Base-by-base conservation (phyloP, 2,113 vertebrate species). In the Noctilio leporinus region DNA sequence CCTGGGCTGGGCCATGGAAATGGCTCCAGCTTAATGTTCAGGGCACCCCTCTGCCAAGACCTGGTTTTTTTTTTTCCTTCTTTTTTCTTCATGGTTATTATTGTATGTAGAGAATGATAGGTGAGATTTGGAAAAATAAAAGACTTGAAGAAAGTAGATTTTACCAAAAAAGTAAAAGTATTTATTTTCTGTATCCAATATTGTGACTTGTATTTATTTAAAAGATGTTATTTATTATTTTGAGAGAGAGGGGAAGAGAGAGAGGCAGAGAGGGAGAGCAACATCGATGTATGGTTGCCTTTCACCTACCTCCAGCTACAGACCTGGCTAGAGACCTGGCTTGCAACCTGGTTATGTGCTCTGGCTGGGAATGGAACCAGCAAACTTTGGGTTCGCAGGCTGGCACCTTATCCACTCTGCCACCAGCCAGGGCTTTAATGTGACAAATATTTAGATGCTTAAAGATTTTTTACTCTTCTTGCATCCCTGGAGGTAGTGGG, bases 51-150 rank as follows among this genome's bases (percentile, higher is more conserved):
- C 59, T 85, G 67, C 59, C 82, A 82, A 92, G 28, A 10, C 26
- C 30, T 70, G 7, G 35, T 30, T 82, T 49, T 30, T 30, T 16
- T 47, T 4, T 28, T 8, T 20, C n/a, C 10, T 43, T 5, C 26
- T 14, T 87, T 24, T 86, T 69, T 49, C 19, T n/a, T 33, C 4
- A 14, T 26, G 45, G 40, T 30, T 51, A 16, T 90, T 70, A 43
- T 11, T 64, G 7, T 47, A 65, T 85, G 9, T 64, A 65, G 26
- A 88, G 59, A 95, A 26, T 49, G 15, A 20, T 64, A 49, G 30
- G 19, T 59, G 55, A 92, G 51, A 96, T 89, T 76, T 75, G 53
- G 51, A 91, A 28, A 91, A 87, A 95, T 87, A 86, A 89, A 35
- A 91, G 78, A 86, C 33, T 92, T 84, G 22, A 59, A 22, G 28